Conservation (phyloP, 1,140 invertebrate genomes). For the Pristionchus pacificus region DNA sequence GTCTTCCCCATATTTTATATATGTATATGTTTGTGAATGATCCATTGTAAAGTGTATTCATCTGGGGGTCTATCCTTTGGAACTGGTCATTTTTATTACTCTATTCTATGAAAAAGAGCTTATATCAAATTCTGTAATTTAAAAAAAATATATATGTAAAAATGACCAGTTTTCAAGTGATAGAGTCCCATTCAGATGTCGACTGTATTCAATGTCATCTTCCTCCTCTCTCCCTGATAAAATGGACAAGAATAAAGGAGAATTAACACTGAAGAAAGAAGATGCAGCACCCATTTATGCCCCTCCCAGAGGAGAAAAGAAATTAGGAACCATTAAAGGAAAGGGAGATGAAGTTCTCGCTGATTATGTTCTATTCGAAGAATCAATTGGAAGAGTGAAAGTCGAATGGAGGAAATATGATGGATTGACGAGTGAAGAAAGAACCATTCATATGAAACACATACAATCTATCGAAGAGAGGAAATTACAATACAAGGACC, state of each 20-base stretch:
- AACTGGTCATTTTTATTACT: neutral
- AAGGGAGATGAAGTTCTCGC: constrained; percentile 42
- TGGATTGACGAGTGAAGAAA: constrained; percentile 41
- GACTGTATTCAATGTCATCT: neutral
- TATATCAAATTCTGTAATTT: constrained; percentile 14
- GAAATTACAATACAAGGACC: constrained; percentile 41
- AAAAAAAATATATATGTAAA: constrained; percentile 16
- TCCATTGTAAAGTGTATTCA: too few species aligned
- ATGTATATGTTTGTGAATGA: too few species aligned
- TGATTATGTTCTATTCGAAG: constrained; percentile 49
- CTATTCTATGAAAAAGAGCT: neutral
- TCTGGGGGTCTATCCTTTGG: too few species aligned
- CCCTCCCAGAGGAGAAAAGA: constrained; percentile 26
- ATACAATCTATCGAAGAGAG: constrained; percentile 39
- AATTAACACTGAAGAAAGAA: constrained; percentile 6
- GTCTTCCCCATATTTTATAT: constrained; percentile 8
- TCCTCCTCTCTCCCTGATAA: neutral
- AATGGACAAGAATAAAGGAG: neutral
- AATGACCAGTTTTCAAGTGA: constrained; percentile 16
- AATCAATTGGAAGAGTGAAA: constrained; percentile 43
- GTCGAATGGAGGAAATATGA: constrained; percentile 43
- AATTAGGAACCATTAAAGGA: constrained; percentile 31
- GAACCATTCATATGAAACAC: constrained; percentile 43
- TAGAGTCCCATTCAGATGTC: neutral
- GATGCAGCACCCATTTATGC: constrained; percentile 33